These are phyloP conservation scores for Atta colombica DNA, from an alignment of 1,140 invertebrate genomes.

Conservation along the genomic window DNA sequence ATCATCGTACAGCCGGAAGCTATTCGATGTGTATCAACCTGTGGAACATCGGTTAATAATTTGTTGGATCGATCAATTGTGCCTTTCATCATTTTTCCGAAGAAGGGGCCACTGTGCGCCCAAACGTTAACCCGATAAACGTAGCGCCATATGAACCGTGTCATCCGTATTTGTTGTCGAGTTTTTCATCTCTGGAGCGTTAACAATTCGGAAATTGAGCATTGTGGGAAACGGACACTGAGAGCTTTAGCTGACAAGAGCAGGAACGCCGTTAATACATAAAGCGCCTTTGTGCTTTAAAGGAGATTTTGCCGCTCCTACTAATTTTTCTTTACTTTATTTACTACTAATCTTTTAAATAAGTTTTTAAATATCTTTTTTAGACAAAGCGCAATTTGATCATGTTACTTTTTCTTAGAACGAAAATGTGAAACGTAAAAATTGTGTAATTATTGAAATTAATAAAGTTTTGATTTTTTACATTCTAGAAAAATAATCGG, in stretches of 20 bases:
- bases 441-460: no score
- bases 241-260: neutral
- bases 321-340: no score
- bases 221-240: constrained; percentile 2
- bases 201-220: constrained; percentile 1
- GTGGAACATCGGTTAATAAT: neutral
- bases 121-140: constrained; percentile 25
- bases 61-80: neutral
- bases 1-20: neutral
- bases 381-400: no score
- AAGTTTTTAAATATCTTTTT: no score
- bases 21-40: neutral
- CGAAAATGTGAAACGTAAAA: no score
- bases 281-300: no score
- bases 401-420: no score
- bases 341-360: no score
- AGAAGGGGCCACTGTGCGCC: neutral
- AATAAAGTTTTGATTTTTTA: no score
- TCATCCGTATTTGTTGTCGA: neutral
- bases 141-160: neutral
- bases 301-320: no score
- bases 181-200: constrained; percentile 23
- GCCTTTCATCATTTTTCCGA: neutral
- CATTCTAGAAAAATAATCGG: no score
- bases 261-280: no score